Conservation (phyloP, 2,113 vertebrate species). For the Ophiodon elongatus region DNA sequence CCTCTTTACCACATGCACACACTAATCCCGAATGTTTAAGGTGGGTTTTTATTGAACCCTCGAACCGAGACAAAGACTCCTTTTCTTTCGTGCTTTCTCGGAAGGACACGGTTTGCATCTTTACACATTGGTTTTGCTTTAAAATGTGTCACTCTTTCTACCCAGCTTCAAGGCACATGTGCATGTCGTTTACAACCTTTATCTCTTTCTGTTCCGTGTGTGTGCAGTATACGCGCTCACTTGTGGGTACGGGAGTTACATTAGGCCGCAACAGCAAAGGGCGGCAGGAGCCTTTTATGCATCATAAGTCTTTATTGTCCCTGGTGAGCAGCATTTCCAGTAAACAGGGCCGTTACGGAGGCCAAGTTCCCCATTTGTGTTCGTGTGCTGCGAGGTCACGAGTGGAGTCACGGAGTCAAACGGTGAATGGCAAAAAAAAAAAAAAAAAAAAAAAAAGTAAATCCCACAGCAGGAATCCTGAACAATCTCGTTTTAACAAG, state of each 20-base stretch:
- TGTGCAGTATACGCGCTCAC: not conserved
- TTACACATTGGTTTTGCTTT: slow-evolving; percentile 27
- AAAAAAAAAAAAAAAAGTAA: slow-evolving; percentile 72
- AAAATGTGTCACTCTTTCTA: slow-evolving; percentile 16
- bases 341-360: slow-evolving; percentile 77
- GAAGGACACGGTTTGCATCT: slow-evolving; percentile 28
- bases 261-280: slow-evolving; percentile 63
- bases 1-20: slow-evolving; percentile 39
- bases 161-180: slow-evolving; percentile 14
- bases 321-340: slow-evolving; percentile 79
- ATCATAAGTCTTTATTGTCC: slow-evolving; percentile 82
- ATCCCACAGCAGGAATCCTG: slow-evolving; percentile 70
- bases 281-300: slow-evolving; percentile 62
- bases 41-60: slow-evolving; percentile 46
- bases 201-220: slow-evolving; percentile 20
- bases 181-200: slow-evolving; percentile 35
- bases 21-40: slow-evolving; percentile 46
- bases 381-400: slow-evolving; percentile 75
- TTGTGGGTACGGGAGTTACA: slow-evolving; percentile 47
- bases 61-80: slow-evolving; percentile 28
- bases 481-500: slow-evolving; percentile 72
- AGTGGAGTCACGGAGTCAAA: slow-evolving; percentile 66
- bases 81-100: slow-evolving; percentile 44
- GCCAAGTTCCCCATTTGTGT: slow-evolving; percentile 61
- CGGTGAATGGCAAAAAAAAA: slow-evolving; percentile 65